Base-by-base conservation (phyloP, 2,113 vertebrate genomes). In the Odocoileus virginianus region DNA sequence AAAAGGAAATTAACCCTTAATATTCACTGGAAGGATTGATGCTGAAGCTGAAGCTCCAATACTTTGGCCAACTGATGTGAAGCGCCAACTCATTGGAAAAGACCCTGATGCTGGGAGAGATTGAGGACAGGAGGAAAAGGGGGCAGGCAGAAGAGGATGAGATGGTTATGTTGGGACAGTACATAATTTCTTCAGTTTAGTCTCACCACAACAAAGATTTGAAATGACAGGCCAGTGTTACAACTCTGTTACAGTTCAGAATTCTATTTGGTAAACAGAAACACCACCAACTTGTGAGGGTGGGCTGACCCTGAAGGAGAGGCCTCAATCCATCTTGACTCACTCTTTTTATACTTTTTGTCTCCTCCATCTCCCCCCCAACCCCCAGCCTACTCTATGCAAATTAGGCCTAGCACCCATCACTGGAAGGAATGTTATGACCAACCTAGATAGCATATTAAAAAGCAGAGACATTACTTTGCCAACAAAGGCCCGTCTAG, bases 211-310 rank as follows among this genome's bases (percentile, higher is more conserved):
- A 40, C n/a, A 40, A 71, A 71, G n/a, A 71, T 71, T 71, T 71
- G 67, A 71, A 71, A 71, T 23, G n/a, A 71, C 10, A 71, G n/a
- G 19, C 67, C 67, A 71, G 67, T 40, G n/a, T 40, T 23, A 40
- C 19, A 71, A 71, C n/a, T 12, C 64, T 71, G n/a, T 71, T 71
- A 23, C 19, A 71, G 67, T 40, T 71, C 19, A 71, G n/a, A 40
- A 71, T 71, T 71, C 36, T 71, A 71, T 23, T 71, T 71, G n/a
- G 67, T 71, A 71, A 71, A 71, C n/a, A 71, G n/a, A 71, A 71
- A 40, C 19, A 40, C 5, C n/a, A 71, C 67, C 67, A 71, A 23
- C 19, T 71, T 71, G 67, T 71, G 19, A 71, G 67, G n/a, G 67
- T 36, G 67, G 67, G 10, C n/a, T 0, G 0, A 36, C 2, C 19